phyloP scores from a whole-genome alignment of 1,140 invertebrate species.

The Metopolophium dirhodum region DNA sequence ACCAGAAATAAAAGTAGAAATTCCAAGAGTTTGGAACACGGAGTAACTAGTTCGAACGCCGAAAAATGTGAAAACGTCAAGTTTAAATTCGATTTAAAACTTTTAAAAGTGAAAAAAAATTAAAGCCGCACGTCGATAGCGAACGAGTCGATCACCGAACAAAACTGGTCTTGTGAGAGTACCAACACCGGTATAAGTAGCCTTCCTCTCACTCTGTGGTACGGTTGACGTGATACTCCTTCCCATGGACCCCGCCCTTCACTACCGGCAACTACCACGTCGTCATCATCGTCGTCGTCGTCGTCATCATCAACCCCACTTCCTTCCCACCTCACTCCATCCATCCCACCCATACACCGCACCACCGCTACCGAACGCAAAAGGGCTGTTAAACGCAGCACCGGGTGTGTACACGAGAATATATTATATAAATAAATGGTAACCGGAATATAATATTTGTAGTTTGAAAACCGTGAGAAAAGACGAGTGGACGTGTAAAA shows the following conservation, averaged over 20 bases:
- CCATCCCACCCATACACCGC: background rate
- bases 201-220: background rate
- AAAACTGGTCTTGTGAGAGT: conserved; percentile 31
- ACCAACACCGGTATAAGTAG: conserved; percentile 47
- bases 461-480: conserved; percentile 23
- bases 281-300: background rate
- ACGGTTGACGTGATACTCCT: background rate
- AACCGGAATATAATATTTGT: background rate
- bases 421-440: background rate
- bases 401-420: background rate
- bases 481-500: background rate
- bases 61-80: background rate
- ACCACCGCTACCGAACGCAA: background rate
- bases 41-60: background rate
- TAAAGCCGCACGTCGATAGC: background rate
- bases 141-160: conserved; percentile 1
- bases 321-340: background rate
- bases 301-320: background rate
- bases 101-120: background rate
- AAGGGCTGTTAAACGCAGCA: background rate
- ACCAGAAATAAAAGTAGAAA: background rate
- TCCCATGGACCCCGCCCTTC: conserved; percentile 36
- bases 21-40: background rate
- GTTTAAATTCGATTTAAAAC: background rate
- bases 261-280: background rate